Evolutionary conservation across 2,113 vertebrate genomes (phyloP).

Genomic region (Tetraodon nigroviridis): DNA sequence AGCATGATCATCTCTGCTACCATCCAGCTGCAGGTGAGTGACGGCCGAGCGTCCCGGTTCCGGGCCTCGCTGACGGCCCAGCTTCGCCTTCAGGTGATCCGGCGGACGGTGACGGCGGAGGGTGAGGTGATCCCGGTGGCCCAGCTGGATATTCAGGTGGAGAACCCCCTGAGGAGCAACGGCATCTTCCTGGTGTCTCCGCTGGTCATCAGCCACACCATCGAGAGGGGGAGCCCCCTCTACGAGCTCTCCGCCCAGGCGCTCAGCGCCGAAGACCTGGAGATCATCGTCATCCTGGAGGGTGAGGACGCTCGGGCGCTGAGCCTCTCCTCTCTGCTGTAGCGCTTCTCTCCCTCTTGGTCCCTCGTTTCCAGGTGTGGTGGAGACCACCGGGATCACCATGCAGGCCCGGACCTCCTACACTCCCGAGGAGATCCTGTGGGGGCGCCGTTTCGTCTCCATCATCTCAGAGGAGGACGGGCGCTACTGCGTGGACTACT

Average conservation of each 20-base stretch:
- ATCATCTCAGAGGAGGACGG: conserved; percentile 80
- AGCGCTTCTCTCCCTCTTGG: neutral
- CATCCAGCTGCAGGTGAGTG: conserved; percentile 75
- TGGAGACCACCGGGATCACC: conserved; percentile 81
- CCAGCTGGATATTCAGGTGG: conserved; percentile 82
- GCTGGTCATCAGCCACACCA: conserved; percentile 81
- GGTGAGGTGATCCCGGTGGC: conserved; percentile 80
- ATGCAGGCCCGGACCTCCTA: conserved; percentile 84
- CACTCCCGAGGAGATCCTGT: conserved; percentile 79
- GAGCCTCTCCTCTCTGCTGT: neutral
- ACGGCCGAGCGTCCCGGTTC: neutral
- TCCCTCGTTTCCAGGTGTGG: conserved; percentile 66
- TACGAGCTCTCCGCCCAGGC: conserved; percentile 75
- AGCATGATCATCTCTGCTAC: conserved; percentile 85
- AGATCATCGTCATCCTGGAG: conserved; percentile 80
- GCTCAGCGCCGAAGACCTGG: conserved; percentile 72
- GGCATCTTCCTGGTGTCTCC: conserved; percentile 82
- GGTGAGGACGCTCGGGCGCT: conserved; percentile 40
- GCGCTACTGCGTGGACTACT: conserved; percentile 79
- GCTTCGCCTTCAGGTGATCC: conserved; percentile 68
- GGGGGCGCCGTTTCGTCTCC: conserved; percentile 81
- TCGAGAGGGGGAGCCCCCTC: conserved; percentile 77
- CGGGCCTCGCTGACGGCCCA: neutral
- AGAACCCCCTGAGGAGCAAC: conserved; percentile 80
- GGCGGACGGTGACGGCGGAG: conserved; percentile 74